These are phyloP conservation scores for Calameuta idolon DNA, from an alignment of 2,888 invertebrate species.

Conservation along the genomic window DNA sequence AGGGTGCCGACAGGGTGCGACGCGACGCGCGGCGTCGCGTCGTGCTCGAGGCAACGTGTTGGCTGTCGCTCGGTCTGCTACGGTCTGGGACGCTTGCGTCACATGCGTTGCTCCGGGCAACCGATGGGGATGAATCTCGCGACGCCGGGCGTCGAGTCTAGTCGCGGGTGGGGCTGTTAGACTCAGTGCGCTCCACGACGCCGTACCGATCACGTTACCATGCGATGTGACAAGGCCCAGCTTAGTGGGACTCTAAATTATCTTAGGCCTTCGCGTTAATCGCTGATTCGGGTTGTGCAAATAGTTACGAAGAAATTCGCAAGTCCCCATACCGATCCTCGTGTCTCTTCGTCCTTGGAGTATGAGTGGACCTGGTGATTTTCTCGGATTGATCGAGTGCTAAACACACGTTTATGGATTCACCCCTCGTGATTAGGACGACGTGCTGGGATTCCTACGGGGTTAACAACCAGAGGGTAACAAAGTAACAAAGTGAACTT, in stretches of 20 bases:
- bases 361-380: neutral
- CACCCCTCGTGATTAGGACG: neutral
- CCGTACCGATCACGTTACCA: constrained; percentile 57
- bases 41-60: constrained; percentile 17
- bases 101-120: constrained; percentile 58
- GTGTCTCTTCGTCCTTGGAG: neutral
- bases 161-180: constrained; percentile 61
- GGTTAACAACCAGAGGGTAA: neutral
- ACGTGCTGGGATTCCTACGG: neutral
- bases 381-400: neutral
- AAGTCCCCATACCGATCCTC: neutral
- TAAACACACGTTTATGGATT: neutral
- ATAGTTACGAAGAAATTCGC: neutral
- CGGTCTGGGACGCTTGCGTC: constrained; percentile 29
- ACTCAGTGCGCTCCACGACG: constrained; percentile 60
- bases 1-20: neutral
- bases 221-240: constrained; percentile 22
- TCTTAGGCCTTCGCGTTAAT: neutral
- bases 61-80: constrained; percentile 21
- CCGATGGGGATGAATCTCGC: constrained; percentile 62
- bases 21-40: constrained; percentile 10
- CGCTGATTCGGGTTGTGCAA: neutral
- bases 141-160: constrained; percentile 59
- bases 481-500: neutral
- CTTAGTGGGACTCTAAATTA: neutral